A percentile compares a stretch with the other conserved stretches of the same genome.
phyloP scores from a whole-genome alignment of 2,113 vertebrate species.

The Cyprinodon variegatus region DNA sequence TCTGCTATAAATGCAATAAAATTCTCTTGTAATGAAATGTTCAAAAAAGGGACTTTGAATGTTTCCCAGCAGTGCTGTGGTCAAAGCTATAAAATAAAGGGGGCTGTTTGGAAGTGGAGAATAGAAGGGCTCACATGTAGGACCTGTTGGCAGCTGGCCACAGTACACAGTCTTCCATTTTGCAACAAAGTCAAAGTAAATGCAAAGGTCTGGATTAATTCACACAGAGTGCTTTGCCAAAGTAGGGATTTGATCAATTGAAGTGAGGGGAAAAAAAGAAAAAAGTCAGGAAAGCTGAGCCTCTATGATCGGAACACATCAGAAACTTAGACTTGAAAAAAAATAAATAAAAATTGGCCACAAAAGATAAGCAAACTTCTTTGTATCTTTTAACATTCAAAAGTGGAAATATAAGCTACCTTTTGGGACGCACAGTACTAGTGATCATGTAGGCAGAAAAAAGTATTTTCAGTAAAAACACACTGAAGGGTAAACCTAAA shows the following conservation, averaged over 20 bases:
- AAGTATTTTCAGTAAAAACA: neutral
- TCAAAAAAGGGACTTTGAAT: slow-evolving; percentile 30
- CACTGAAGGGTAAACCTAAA: neutral
- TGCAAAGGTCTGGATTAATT: slow-evolving; percentile 28
- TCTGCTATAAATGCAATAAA: slow-evolving; percentile 11
- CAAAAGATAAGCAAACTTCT: neutral
- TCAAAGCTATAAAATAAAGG: slow-evolving; percentile 35
- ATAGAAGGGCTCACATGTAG: slow-evolving; percentile 42
- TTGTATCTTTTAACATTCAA: neutral
- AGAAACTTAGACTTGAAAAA: neutral
- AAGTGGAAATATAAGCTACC: neutral
- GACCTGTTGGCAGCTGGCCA: slow-evolving; percentile 53
- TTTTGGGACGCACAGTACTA: neutral
- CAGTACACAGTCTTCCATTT: slow-evolving; percentile 52
- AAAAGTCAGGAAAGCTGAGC: slow-evolving; percentile 2
- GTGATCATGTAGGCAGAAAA: slow-evolving; percentile 9
- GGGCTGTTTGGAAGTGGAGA: slow-evolving; percentile 40
- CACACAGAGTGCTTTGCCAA: slow-evolving; percentile 17
- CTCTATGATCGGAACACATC: slow-evolving; percentile 14
- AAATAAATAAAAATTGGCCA: neutral
- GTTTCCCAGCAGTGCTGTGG: slow-evolving; percentile 12
- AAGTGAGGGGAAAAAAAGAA: slow-evolving; percentile 6
- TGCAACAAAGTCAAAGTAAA: slow-evolving; percentile 31
- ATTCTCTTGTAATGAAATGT: slow-evolving; percentile 1
- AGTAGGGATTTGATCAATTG: slow-evolving; percentile 37